These are phyloP conservation scores for Tachyglossus aculeatus DNA, from an alignment of 2,797 vertebrate species.

Conservation along the genomic window DNA sequence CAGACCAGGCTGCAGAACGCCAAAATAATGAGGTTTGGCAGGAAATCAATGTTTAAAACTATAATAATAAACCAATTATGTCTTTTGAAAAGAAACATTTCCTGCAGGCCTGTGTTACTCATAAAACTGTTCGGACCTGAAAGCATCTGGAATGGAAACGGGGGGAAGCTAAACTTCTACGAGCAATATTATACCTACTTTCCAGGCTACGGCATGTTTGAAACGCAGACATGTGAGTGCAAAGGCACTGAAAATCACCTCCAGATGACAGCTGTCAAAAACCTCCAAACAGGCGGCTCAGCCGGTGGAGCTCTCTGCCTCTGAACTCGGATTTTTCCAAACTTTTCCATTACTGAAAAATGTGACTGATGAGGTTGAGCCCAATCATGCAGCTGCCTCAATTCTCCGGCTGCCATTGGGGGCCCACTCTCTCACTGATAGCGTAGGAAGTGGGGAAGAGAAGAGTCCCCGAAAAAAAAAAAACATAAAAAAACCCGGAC, in stretches of 20 bases:
- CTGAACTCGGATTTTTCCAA: background rate
- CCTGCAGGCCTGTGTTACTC: slow-evolving; percentile 46
- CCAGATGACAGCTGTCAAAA: slow-evolving; percentile 13
- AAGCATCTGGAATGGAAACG: slow-evolving; percentile 23
- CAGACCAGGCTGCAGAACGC: slow-evolving; percentile 13
- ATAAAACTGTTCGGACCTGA: slow-evolving; percentile 45
- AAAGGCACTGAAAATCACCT: background rate
- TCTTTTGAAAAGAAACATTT: slow-evolving; percentile 61
- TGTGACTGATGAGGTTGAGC: too few relatives aligned
- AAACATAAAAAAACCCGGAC: background rate
- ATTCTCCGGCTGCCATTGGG: too few relatives aligned
- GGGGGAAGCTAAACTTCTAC: slow-evolving; percentile 29
- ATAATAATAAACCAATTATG: slow-evolving; percentile 60
- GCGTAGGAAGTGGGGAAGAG: too few relatives aligned
- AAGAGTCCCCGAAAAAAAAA: background rate
- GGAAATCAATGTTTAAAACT: slow-evolving; percentile 52
- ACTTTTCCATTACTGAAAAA: slow-evolving; percentile 32
- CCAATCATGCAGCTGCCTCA: too few relatives aligned
- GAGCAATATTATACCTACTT: slow-evolving; percentile 23
- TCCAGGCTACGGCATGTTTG: rapidly evolving
- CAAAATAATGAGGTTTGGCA: slow-evolving; percentile 34
- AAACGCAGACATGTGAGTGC: background rate
- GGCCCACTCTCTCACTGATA: too few relatives aligned
- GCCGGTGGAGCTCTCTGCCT: too few relatives aligned
- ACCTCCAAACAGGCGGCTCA: background rate